Evolutionary conservation across 2,113 vertebrate genomes (phyloP), one percentile per base, ranked within the genome.

Genomic region (Bos taurus): DNA sequence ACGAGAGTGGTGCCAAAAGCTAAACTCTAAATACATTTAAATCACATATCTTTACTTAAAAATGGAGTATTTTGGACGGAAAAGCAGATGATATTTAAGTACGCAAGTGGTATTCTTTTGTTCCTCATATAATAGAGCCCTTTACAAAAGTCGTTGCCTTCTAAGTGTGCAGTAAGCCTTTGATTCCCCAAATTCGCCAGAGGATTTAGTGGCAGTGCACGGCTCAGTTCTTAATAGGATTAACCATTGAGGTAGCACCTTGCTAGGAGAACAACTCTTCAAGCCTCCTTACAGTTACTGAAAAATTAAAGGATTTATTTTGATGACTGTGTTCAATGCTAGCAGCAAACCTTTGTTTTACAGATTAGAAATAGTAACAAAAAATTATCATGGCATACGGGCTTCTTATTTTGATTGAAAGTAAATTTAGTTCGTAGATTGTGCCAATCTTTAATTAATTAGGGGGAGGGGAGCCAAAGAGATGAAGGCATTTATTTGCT

Each of bases 351-450:
- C 98, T 98, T 94, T 95, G 60, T 98, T 97, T 98, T 97, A 85
- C 30, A 77, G 91, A 83, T 97, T 97, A 97, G 98, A 98, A 97
- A 96, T 96, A 97, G 95, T 97, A 98, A 96, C 93, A 90, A 96
- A 97, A 98, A 98, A 97, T 97, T 97, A 92, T 92, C 96, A 86
- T 97, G 95, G 95, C 97, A 97, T 98, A 96, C 88, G 96, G 97
- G 97, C 98, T 98, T 97, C 98, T 98, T 98, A 91, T 97, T 99
- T 98, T 98, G 98, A 98, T 98, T 98, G 98, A 98, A 98, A 98
- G 98, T 95, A 97, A 98, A 96, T 97, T 98, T 98, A 98, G 97
- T 97, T 95, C 82, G 59, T 97, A 98, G 82, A 98, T 94, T n/a
- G 64, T 64, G 95, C 93, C 97, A 98, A 95, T 94, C 93, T 98